Evolutionary conservation across 37 sponge, comb jelly and placozoan genomes (phyloP).

Genomic region (Cladorhizidae sp.): DNA sequence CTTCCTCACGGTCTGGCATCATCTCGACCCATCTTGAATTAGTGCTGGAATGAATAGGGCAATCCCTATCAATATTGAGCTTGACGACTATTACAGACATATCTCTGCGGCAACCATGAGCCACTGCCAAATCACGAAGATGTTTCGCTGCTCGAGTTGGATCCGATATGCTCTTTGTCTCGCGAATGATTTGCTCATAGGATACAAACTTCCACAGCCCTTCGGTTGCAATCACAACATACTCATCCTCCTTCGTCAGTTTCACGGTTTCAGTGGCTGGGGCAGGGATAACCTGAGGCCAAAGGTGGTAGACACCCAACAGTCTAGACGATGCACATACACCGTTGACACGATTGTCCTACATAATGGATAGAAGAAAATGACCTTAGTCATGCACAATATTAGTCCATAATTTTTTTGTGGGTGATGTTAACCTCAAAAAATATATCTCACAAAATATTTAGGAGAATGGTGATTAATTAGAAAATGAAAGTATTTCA

Average conservation of each 20-base stretch:
- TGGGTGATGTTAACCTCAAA: background rate
- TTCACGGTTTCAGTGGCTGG: slow-evolving; percentile 65
- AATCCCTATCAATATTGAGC: slow-evolving; percentile 12
- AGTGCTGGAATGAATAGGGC: background rate
- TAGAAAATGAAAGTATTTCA: too few relatives aligned
- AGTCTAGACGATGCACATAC: slow-evolving; percentile 57
- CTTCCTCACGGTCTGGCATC: slow-evolving; percentile 24
- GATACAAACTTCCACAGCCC: slow-evolving; percentile 71
- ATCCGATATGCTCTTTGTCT: slow-evolving; percentile 3
- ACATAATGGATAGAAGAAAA: background rate
- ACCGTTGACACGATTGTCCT: slow-evolving; percentile 75
- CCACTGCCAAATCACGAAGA: slow-evolving; percentile 76
- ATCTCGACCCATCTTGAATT: background rate
- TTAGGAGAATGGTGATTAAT: too few relatives aligned
- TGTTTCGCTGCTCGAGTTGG: slow-evolving; percentile 65
- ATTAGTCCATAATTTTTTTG: background rate
- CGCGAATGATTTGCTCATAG: slow-evolving; percentile 45
- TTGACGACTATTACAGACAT: slow-evolving; percentile 72
- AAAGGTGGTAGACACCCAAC: slow-evolving; percentile 74
- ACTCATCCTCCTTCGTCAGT: slow-evolving; percentile 59
- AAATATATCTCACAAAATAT: too few relatives aligned
- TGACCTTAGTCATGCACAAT: too few relatives aligned
- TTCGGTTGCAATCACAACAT: slow-evolving; percentile 72
- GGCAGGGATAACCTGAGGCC: slow-evolving; percentile 76
- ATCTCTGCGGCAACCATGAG: slow-evolving; percentile 63